Evolutionary conservation across 2,888 invertebrate genomes (phyloP), one percentile per base, ranked within the genome.

Genomic region (Fissipunctia ypsillon): DNA sequence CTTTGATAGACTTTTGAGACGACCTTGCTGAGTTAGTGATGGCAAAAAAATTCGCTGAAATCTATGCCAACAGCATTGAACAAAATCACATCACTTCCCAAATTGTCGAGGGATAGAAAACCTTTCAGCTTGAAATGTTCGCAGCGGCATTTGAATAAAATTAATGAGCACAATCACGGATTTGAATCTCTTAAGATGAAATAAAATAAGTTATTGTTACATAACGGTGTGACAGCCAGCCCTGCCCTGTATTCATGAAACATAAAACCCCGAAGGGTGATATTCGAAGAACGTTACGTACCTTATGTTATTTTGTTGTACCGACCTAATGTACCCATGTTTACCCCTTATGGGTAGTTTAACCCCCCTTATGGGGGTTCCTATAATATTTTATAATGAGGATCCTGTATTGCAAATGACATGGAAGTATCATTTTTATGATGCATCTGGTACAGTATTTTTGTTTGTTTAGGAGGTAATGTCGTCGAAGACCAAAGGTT

Each of bases 281-380:
- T 89, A 86, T 86, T 87, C 76, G 59, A 76, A 85, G 82, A 80
- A 76, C 64, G 76, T 84, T 81, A 81, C 78, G 85, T 88, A 81
- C 69, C 85, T 81, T 87, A 83, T 85, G 88, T 87, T 88, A 88
- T 87, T 87, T 86, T 80, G 83, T 78, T 81, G 81, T 85, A 83
- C 81, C 81, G 67, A 78, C 80, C 81, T 86, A 86, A 88, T 85
- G 76, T 80, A 66, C 74, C 73, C 86, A 83, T 88, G 83, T 84
- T 88, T 84, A 83, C 81, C 78, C 76, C 74, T 80, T 80, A 56
- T 54, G 63, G 50, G 48, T 68, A 83, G 72, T 85, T 81, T 86
- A 87, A 80, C n/a, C n/a, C n/a, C n/a, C n/a, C n/a, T n/a, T n/a
- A n/a, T n/a, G n/a, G n/a, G 74, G 48, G 66, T 25, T 64, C 31